phyloP scores from a whole-genome alignment of 1,140 invertebrate species.

The Penaeus chinensis region DNA sequence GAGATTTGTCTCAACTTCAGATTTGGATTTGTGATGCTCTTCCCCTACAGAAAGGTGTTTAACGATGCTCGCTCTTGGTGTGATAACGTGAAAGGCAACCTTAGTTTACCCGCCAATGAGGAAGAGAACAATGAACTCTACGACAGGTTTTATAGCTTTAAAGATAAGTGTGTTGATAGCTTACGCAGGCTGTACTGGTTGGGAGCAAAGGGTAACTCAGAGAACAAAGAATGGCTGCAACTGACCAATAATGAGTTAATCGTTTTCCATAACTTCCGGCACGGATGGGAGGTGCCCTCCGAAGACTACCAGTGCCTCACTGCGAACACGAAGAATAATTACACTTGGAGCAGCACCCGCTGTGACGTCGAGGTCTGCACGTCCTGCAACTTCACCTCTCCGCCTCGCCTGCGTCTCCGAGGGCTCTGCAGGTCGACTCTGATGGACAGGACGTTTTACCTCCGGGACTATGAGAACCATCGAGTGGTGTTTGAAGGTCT shows the following conservation, averaged over 20 bases:
- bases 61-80: constrained; percentile 1
- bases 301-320: too few relatives aligned
- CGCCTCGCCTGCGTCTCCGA: neutral
- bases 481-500: constrained; percentile 8
- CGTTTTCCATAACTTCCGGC: neutral
- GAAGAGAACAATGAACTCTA: constrained; percentile 21
- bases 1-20: neutral
- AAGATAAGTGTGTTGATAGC: neutral
- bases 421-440: constrained; percentile 17
- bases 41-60: constrained; percentile 26
- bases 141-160: constrained; percentile 21
- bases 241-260: neutral
- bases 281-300: neutral
- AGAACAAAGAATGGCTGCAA: neutral
- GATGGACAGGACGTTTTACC: neutral
- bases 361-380: constrained; percentile 20
- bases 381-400: constrained; percentile 7
- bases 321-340: neutral
- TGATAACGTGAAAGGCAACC: neutral
- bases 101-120: constrained; percentile 3
- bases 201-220: neutral
- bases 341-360: neutral
- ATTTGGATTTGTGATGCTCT: neutral
- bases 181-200: constrained; percentile 24
- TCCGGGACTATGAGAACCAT: neutral